Conservation (phyloP, 2,888 invertebrate genomes). For the Leucophora obtusa region DNA sequence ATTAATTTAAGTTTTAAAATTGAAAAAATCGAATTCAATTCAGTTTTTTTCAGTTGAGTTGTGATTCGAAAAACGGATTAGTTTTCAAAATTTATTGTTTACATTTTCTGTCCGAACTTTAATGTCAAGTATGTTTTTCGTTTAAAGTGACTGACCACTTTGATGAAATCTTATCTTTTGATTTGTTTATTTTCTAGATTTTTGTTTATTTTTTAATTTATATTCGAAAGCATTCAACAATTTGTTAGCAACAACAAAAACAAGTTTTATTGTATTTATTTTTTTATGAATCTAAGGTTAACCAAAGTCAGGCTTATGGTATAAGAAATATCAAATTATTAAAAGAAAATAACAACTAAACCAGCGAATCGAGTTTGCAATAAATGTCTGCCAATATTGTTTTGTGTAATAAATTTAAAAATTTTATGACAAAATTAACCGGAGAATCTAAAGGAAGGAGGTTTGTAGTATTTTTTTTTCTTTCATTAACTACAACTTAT, state of each 20-base stretch:
- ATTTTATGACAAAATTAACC: constrained; percentile 65
- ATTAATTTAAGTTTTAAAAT: too few relatives aligned
- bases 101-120: too few relatives aligned
- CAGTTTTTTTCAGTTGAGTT: too few relatives aligned
- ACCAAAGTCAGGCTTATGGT: neutral
- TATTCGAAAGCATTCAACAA: neutral
- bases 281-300: constrained; percentile 2
- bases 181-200: constrained; percentile 1
- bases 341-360: neutral
- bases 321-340: neutral
- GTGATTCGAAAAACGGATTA: too few relatives aligned
- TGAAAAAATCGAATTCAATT: too few relatives aligned
- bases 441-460: constrained; percentile 39
- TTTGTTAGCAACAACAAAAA: neutral
- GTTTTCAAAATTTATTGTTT: too few relatives aligned
- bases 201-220: neutral
- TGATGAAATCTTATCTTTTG: neutral
- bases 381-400: constrained; percentile 74
- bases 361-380: constrained; percentile 49
- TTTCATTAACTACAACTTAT: constrained; percentile 27
- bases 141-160: too few relatives aligned
- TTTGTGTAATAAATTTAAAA: constrained; percentile 70
- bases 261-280: neutral
- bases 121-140: too few relatives aligned
- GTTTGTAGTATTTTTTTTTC: constrained; percentile 22